Evolutionary conservation across 2,888 invertebrate species (phyloP), one percentile per base, ranked within the genome.

Genomic region (Sarcophaga rosellei): DNA sequence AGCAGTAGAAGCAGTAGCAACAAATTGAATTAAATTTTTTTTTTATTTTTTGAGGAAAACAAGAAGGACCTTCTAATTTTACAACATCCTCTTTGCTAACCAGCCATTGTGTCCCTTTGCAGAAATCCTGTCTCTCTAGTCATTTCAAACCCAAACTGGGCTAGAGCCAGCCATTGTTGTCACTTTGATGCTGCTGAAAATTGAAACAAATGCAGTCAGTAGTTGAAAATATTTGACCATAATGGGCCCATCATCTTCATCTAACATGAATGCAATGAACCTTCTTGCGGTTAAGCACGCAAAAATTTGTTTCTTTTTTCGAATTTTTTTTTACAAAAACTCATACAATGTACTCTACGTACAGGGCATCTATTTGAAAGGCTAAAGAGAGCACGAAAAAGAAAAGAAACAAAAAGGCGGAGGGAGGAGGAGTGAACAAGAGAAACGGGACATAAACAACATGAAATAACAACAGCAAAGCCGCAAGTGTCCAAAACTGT

Each of bases 401-500:
- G 12, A 53, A 15, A 15, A 53, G 15, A 53, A 53, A 15, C 4
- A 53, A 53, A 53, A 15, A 15, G 47, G 2, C 3, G 5, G 11
- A 4, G 12, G 15, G 15, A 1, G 15, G 17, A 5, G 17, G 15
- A 2, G 63, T 21, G 5, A 57, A 12, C 20, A 44, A 35, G 68
- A 25, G 62, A 17, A 20, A 3, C 47, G 21, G 20, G 77, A 62
- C 35, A 62, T 10, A 81, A 68, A 47, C 47, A 75, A 69, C 77
- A 81, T 1, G 0, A 70, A 75, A 79, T 11, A 70, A 61, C 65
- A 79, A 82, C 25, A 76, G 35, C 65, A 78, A 77, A 72, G 82
- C 86, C 82, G 84, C 84, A 86, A 86, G 78, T 86, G 84, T 81
- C 77, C 63, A 81, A 81, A 86, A 83, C 86, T 69, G 69, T 75